Base-by-base conservation (phyloP, 2,888 invertebrate species). In the Heliconius ethilla region DNA sequence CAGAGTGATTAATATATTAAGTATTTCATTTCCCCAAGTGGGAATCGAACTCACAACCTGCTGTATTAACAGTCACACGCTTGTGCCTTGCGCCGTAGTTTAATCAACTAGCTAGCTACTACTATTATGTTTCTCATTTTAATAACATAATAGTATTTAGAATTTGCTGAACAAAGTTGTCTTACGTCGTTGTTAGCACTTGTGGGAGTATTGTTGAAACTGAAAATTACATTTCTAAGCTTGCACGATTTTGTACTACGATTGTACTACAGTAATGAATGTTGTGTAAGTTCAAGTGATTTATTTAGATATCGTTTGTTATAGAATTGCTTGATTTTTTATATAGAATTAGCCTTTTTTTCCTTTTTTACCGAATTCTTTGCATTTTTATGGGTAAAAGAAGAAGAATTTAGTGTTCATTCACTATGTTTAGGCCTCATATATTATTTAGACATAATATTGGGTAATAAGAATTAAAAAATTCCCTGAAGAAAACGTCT, bases 151-250 rank as follows among this genome's bases (percentile, higher is more conserved):
- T 55, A 70, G 55, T 55, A 33, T 55, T 33, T 70, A 55, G 33
- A 70, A 33, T 33, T 70, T 55, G 70, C 70, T 55, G 22, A 22
- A 13, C 11, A n/a, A n/a, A 70, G n/a, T 70, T 70, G 22, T 29
- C 29, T 51, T 29, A n/a, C 55, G n/a, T n/a, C 4, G 22, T 29
- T 29, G 70, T 55, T 62, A 55, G 27, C 75, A 75, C 65, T 40
- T 66, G 66, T 45, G 51, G 45, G 51, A 74, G 37, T n/a, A 33
- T 63, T 76, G 62, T 74, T 63, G 62, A 18, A 74, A 74, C 62
- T 63, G 11, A 25, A 73, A 62, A 74, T 74, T 63, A 27, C 63
- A 45, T 74, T 74, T 40, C 15, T 63, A 37, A 63, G 62, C 9
- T 59, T 74, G 33, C 25, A 9, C 18, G 25, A 25, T 63, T 51